Base-by-base conservation (phyloP, 2,113 vertebrate genomes). In the Colossoma macropomum region DNA sequence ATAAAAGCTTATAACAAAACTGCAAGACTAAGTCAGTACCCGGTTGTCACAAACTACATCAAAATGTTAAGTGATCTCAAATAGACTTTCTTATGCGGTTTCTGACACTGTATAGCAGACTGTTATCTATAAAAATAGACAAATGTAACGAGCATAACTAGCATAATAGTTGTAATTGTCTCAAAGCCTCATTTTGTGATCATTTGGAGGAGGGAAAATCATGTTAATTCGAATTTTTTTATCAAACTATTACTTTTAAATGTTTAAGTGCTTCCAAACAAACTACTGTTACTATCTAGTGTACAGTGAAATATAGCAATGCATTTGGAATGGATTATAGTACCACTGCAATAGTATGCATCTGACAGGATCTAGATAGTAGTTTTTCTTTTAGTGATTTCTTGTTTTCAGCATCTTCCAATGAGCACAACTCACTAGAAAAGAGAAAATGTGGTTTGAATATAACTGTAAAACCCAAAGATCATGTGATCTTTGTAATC, bases 211-310 rank as follows among this genome's bases (percentile, higher is more conserved):
- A 1, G n/a, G 8, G 56, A 21, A 21, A 12, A 12, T 21, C 10
- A 9, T 52, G 48, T 52, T 3, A 56, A 56, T 56, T 59, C 1
- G 3, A 2, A 1, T 62, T 2, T 27, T 62, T 62, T 62, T 10
- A 2, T 1, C 59, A 25, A 27, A 62, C 59, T 62, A 25, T 62
- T 16, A 11, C 59, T 62, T 68, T 16, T 13, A 50, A 30, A 4
- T 17, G 5, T 79, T 70, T 13, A 52, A 54, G 76, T 68, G 77
- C 62, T 79, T 79, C 62, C 60, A 34, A 32, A 34, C 11, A 5
- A 69, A 50, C 21, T 16, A 59, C 54, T 41, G 7, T 62, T 48
- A 48, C 38, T 63, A 23, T 77, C 3, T 27, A 63, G 34, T 0
- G 23, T 34, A 75, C 9, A 45, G n/a, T 34, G 28, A 21, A 38